These are phyloP conservation scores for Puma concolor DNA, from an alignment of 2,113 vertebrate genomes.

Conservation along the genomic window DNA sequence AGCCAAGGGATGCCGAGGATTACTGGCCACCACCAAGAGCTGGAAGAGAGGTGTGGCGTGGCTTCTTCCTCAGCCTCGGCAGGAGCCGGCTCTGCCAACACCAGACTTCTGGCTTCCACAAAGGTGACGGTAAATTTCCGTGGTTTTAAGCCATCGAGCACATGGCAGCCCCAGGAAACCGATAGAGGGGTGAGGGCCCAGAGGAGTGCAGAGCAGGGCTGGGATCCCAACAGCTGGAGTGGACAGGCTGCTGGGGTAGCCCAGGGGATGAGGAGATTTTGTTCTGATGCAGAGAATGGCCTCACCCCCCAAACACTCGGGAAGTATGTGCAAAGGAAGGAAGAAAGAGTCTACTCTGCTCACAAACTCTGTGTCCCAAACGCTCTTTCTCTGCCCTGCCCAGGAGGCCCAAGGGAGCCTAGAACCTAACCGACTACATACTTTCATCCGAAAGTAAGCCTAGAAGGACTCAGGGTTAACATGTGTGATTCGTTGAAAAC, in stretches of 20 bases:
- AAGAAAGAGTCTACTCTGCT: not conserved
- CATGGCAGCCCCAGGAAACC: not conserved
- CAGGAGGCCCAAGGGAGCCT: not conserved
- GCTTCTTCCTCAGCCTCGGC: no score
- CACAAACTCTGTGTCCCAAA: not conserved
- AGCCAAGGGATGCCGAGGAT: accelerated
- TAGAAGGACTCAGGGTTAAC: not conserved
- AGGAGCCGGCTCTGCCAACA: not conserved
- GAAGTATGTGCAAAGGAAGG: not conserved
- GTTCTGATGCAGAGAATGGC: not conserved
- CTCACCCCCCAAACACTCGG: not conserved
- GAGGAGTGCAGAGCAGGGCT: not conserved
- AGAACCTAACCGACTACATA: not conserved
- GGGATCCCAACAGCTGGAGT: not conserved
- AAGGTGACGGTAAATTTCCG: no score
- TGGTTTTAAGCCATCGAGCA: not conserved
- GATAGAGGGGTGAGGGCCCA: not conserved
- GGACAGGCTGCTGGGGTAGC: not conserved
- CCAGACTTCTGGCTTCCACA: not conserved
- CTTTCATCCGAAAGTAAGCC: not conserved
- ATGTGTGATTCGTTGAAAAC: not conserved
- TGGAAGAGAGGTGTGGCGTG: not conserved
- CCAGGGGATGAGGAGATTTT: not conserved
- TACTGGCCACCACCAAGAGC: not conserved
- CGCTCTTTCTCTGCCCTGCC: not conserved